Base-by-base conservation (phyloP, 2,888 invertebrate species). In the Dermolepida albohirtum region DNA sequence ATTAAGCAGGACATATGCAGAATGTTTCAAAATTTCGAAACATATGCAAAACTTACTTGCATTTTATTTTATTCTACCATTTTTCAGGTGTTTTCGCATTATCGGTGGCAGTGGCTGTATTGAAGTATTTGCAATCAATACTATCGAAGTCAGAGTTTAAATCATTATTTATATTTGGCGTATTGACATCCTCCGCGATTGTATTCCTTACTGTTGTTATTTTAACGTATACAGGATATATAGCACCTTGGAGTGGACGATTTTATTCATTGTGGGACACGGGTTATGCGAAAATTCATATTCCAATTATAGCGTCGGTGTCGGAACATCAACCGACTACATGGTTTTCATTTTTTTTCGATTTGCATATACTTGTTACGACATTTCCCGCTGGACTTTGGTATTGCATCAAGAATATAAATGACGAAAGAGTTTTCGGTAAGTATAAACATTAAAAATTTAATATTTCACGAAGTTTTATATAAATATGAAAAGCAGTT, bases 241-340 rank as follows among this genome's bases (percentile, higher is more conserved):
- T 99, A 74, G 98, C 99, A 1, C 99, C 99, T 1, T 95, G 95
- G 95, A 94, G 94, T 83, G 96, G 95, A 77, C 80, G 98, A 75
- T 99, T 99, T 85, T 99, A 99, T 83, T 98, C 98, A 0, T 86
- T 99, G 4, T 98, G 98, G 98, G 99, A 99, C 83, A 99, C 98
- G 0, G 97, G 97, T 14, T 99, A 99, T 84, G 99, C 99, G 5
- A 99, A 98, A 85, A 97, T 98, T 78, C 98, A 99, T 85, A 98
- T 98, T 78, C 98, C 98, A 1, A 99, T 99, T 79, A 99, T 99
- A 75, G 98, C 98, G 0, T 97, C 97, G 0, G 98, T 99, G 17
- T 98, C 98, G 0, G 98, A 99, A 82, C 98, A 99, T 88, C 99
- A 99, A 85, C 99, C 99, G 0, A 99, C 99, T 0, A 97, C 98